Evolutionary conservation across 2,797 vertebrate genomes (phyloP), one percentile per base, ranked within the genome.

Genomic region (Parauchenoglanis ngamensis): DNA sequence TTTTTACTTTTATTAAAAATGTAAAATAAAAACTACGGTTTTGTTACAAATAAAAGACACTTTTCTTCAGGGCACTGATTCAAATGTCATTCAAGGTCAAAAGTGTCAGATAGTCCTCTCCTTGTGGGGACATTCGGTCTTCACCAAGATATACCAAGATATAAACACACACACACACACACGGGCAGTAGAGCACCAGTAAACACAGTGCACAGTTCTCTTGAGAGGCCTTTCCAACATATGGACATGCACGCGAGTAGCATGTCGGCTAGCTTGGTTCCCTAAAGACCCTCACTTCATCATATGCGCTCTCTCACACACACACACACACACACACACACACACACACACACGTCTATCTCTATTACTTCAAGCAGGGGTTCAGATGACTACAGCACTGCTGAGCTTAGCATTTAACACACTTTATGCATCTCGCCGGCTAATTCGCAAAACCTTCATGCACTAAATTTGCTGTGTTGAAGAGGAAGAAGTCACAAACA

Each of bases 191-290:
- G 28, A 79, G 76, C 31, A 79, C 54, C 23, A 79, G 54, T 57
- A 61, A 28, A 40, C 59, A 82, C 40, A 65, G 13, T 40, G 57
- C 79, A 49, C 77, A 57, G 77, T 59, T 79, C 77, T 80, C 59
- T 49, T 21, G 79, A 65, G 79, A 21, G 44, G 15, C 40, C 25
- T 54, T 76, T 79, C 40, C 61, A 78, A n/a, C 59, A 65, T 52
- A 61, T 49, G 49, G 57, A 83, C 77, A 80, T 82, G 23, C 40
- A 65, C 59, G 28, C 25, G 79, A 49, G 44, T 49, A 28, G 79
- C 13, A 2, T 15, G 6, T 46, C 54, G 7, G 25, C 57, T 61
- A 46, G 23, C 79, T 46, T 8, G 59, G 40, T 25, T 49, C 59
- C 40, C 59, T 19, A 7, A 65, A 49, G 79, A 82, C 59, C 11